Percentiles rank a stretch among this genome's conserved stretches.
phyloP scores from a whole-genome alignment of 2,113 vertebrate genomes.

The Entelurus aequoreus region DNA sequence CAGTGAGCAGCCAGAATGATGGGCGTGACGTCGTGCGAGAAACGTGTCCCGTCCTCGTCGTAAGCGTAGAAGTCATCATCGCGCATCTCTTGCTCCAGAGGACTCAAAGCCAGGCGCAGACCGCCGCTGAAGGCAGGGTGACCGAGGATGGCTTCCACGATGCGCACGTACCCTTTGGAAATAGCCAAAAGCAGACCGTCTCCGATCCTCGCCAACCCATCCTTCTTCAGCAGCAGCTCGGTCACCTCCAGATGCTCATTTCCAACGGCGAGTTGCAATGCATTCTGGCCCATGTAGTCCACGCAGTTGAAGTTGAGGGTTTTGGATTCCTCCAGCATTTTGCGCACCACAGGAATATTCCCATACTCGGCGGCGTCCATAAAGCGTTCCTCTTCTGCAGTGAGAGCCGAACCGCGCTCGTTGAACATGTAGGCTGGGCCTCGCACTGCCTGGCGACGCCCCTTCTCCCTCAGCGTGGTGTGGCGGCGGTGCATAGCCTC shows the following conservation, averaged over 20 bases:
- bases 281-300: slow-evolving; percentile 97
- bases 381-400: slow-evolving; percentile 88
- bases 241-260: slow-evolving; percentile 96
- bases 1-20: slow-evolving; percentile 93
- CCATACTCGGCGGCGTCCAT: slow-evolving; percentile 93
- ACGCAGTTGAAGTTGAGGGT: slow-evolving; percentile 95
- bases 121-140: slow-evolving; percentile 87
- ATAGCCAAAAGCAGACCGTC: slow-evolving; percentile 90
- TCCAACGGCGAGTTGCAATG: slow-evolving; percentile 89
- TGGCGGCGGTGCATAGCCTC: slow-evolving; percentile 89
- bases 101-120: slow-evolving; percentile 82
- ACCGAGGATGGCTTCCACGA: slow-evolving; percentile 91
- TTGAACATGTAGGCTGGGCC: slow-evolving; percentile 98
- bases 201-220: slow-evolving; percentile 87
- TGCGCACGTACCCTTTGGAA: slow-evolving; percentile 94
- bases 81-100: slow-evolving; percentile 87
- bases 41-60: slow-evolving; percentile 91
- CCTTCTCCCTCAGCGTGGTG: slow-evolving; percentile 91
- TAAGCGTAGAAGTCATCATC: slow-evolving; percentile 96
- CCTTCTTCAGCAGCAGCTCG: slow-evolving; percentile 90
- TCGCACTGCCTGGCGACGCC: slow-evolving; percentile 89
- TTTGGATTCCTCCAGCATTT: slow-evolving; percentile 96
- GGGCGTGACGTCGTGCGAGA: slow-evolving; percentile 93
- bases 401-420: slow-evolving; percentile 88
- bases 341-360: slow-evolving; percentile 94